Conservation (phyloP, 2,888 invertebrate species). For the Ormia ochracea region DNA sequence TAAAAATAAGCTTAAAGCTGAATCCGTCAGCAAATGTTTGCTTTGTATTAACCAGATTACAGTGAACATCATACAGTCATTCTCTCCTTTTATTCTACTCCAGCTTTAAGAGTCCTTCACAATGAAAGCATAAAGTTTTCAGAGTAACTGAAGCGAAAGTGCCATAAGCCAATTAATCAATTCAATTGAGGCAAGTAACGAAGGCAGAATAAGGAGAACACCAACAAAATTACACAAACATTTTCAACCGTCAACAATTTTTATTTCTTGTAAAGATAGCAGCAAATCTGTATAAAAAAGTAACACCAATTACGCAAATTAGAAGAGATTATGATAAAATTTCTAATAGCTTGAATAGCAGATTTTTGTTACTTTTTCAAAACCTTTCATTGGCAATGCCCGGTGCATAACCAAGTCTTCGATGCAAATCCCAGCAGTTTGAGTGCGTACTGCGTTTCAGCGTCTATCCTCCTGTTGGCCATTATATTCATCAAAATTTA, state of each 20-base stretch:
- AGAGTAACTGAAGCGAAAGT: not conserved
- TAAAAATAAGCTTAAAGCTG: not conserved
- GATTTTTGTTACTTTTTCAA: no score
- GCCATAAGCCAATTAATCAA: not conserved
- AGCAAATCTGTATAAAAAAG: no score
- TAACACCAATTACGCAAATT: no score
- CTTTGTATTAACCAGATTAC: not conserved
- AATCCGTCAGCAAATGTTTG: not conserved
- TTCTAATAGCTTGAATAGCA: no score
- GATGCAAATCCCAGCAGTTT: no score
- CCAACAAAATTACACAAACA: not conserved
- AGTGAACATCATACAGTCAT: not conserved
- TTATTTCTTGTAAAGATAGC: no score
- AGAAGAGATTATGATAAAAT: no score
- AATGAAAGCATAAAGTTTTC: not conserved
- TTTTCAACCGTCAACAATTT: not conserved
- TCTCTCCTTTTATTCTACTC: not conserved
- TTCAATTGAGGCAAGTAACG: not conserved
- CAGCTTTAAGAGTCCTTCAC: not conserved
- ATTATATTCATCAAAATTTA: no score
- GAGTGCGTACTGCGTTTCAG: no score
- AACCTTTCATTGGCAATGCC: no score
- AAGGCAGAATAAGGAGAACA: not conserved
- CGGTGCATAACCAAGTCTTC: no score
- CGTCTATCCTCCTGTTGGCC: no score